Evolutionary conservation across 1,140 invertebrate species (phyloP).

Genomic region (Propsilocerus akamusi): DNA sequence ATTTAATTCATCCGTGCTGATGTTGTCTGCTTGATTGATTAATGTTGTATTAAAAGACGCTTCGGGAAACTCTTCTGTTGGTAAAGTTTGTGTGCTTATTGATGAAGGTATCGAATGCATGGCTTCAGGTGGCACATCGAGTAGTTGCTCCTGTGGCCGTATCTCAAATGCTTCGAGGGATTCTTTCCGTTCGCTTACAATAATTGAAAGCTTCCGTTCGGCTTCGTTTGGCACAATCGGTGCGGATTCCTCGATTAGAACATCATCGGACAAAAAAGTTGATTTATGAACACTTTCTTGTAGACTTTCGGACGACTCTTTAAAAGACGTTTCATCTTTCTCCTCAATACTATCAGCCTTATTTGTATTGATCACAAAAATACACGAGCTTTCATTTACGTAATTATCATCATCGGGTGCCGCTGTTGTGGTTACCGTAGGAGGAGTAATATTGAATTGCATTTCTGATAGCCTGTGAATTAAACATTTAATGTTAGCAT

Average conservation of each 20-base stretch:
- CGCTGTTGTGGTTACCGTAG: not conserved
- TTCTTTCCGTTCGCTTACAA: too few relatives aligned
- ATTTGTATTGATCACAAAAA: not conserved
- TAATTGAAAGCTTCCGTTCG: not conserved
- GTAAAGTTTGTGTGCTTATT: not conserved
- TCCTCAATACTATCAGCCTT: not conserved
- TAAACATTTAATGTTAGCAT: not conserved
- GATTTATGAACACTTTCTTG: not conserved
- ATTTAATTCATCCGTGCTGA: not conserved
- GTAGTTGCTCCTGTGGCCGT: too few relatives aligned
- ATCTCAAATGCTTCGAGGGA: too few relatives aligned
- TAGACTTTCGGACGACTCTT: not conserved
- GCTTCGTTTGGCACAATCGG: not conserved
- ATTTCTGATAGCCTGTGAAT: constrained; percentile 8
- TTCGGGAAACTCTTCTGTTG: not conserved
- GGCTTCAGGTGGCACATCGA: not conserved
- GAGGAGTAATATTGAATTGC: constrained; percentile 4
- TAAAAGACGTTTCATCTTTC: not conserved
- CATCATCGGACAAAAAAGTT: not conserved
- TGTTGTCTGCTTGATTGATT: not conserved
- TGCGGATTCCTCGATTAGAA: not conserved
- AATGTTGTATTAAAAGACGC: not conserved
- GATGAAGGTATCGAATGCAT: not conserved
- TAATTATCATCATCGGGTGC: not conserved
- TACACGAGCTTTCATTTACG: not conserved